Base-by-base conservation (phyloP, 2,113 vertebrate genomes). In the Hipposideros armiger region DNA sequence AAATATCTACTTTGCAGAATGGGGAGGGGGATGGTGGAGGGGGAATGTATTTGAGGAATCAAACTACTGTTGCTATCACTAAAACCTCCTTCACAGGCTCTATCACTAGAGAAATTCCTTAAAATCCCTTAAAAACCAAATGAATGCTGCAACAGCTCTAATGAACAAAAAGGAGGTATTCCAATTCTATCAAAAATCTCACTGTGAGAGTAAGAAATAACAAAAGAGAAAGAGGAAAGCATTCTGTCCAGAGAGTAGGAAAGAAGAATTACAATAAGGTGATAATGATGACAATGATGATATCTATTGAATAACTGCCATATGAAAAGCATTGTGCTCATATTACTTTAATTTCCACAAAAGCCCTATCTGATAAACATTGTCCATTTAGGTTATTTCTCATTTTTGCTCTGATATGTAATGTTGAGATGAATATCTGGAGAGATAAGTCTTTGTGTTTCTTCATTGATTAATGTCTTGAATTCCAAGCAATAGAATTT, bases 401-500 rank as follows among this genome's bases (percentile, higher is more conserved):
- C n/a, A 87, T n/a, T 74, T 87, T 95, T 80, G 22, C 32, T 54
- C 72, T 84, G 45, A 60, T 73, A 78, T 77, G 76, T 47, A 54
- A 66, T 56, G 16, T 54, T 70, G 17, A 15, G 11, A 69, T 47
- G 9, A 70, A 69, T 64, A 82, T 20, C 14, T 52, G 45, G 8
- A 7, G n/a, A 62, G 36, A 47, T 45, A 45, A 88, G 45, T 80
- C 66, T 89, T 88, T 66, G 40, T 56, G 5, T 82, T 91, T 58
- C 54, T 89, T 85, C 69, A 60, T 13, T 72, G 32, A 80, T 93
- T 84, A 72, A 88, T 52, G 77, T 91, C 54, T 91, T 77, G 13
- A 47, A 72, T 22, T 64, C 30, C 45, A 84, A 72, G 45, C n/a
- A 56, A 56, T 14, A 64, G 62, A 84, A 77, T 88, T 64, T 42